A percentile compares a stretch with the other conserved stretches of the same genome.
Conservation (phyloP, 2,113 vertebrate genomes). For the Centrocercus urophasianus region DNA sequence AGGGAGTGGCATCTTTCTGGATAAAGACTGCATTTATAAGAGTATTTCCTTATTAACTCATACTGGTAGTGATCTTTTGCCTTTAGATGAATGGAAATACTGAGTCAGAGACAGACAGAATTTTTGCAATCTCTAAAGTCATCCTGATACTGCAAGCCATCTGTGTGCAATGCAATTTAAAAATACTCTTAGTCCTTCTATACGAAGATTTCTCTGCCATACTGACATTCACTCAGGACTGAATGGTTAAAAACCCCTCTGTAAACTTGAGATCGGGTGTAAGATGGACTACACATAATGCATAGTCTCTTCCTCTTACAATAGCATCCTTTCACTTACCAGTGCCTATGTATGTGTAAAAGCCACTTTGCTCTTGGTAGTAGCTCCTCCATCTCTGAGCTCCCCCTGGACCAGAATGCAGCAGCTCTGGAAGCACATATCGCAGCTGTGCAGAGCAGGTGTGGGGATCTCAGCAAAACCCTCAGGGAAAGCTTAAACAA, state of each 20-base stretch:
- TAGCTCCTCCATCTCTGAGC: background rate
- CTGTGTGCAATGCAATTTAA: background rate
- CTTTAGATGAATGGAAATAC: background rate
- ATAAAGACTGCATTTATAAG: too few relatives aligned
- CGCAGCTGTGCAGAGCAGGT: background rate
- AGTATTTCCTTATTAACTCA: background rate
- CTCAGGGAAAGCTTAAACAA: background rate
- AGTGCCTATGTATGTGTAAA: background rate
- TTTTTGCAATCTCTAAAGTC: background rate
- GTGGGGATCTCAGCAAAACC: background rate
- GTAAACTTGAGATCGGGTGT: fast-evolving
- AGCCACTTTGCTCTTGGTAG: background rate
- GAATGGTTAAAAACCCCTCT: background rate
- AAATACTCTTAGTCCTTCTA: background rate
- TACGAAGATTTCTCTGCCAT: background rate
- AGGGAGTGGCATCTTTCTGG: too few relatives aligned
- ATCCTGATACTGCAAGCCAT: background rate
- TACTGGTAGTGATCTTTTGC: background rate
- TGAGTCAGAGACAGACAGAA: background rate
- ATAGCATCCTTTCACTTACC: background rate
- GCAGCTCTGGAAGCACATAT: background rate
- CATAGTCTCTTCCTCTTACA: background rate
- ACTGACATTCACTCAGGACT: background rate
- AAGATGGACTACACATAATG: background rate
- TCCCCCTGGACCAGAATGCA: background rate